Evolutionary conservation across 2,113 vertebrate genomes (phyloP).

Genomic region (Syrrhaptes paradoxus): DNA sequence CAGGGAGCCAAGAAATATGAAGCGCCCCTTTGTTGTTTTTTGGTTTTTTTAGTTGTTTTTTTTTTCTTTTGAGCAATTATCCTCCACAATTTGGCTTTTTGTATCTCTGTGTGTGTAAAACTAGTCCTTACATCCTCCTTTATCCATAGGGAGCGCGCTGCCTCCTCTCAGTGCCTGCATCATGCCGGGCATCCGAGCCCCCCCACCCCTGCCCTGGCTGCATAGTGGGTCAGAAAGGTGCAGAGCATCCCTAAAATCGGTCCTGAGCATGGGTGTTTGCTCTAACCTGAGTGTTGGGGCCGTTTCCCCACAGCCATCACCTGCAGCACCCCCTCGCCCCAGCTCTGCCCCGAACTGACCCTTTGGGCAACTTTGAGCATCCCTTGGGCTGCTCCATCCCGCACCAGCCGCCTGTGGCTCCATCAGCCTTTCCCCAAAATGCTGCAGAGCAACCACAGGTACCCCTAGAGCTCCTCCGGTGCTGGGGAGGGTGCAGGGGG

Average conservation of each 20-base stretch:
- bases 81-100: not conserved
- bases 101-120: not conserved
- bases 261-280: fast-evolving
- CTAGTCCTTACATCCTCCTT: not conserved
- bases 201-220: too few relatives aligned
- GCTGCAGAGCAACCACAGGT: not conserved
- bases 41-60: too few relatives aligned
- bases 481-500: not conserved
- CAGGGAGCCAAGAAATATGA: slow-evolving; percentile 59
- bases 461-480: not conserved
- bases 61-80: slow-evolving; percentile 35
- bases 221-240: fast-evolving
- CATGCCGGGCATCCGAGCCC: not conserved
- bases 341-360: not conserved
- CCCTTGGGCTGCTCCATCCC: not conserved
- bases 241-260: not conserved
- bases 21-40: slow-evolving; percentile 11
- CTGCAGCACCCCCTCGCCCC: not conserved
- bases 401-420: not conserved
- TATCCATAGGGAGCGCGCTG: fast-evolving
- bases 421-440: not conserved
- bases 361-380: not conserved
- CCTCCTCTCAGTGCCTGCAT: not conserved
- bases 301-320: not conserved
- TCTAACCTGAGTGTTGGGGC: fast-evolving